Conservation (phyloP, 2,113 vertebrate species). For the Empidonax traillii region DNA sequence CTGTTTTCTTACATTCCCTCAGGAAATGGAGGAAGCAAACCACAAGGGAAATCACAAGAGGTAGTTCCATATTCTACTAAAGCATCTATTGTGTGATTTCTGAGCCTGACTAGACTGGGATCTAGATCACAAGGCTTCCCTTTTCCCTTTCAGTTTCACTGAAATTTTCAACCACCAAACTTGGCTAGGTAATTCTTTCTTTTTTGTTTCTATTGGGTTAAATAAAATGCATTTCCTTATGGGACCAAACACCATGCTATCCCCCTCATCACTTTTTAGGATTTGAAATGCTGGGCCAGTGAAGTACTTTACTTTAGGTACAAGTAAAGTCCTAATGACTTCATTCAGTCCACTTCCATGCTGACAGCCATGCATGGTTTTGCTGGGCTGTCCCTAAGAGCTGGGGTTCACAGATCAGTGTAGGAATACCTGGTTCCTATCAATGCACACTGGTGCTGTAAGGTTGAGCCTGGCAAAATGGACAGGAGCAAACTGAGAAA, state of each 20-base stretch:
- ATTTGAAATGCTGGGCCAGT: neutral
- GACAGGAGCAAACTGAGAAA: neutral
- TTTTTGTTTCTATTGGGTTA: neutral
- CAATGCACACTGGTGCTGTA: rapidly evolving
- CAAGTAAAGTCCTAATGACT: neutral
- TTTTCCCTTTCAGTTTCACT: neutral
- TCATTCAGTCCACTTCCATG: neutral
- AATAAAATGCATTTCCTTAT: neutral
- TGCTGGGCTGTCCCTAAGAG: neutral
- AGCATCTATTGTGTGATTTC: neutral
- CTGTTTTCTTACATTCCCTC: neutral
- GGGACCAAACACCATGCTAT: neutral
- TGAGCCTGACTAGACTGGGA: neutral
- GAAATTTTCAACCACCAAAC: neutral
- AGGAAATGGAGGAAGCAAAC: neutral
- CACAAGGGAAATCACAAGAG: neutral
- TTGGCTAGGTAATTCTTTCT: neutral
- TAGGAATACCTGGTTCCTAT: neutral
- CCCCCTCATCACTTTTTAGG: neutral
- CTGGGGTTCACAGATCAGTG: neutral
- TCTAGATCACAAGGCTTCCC: neutral
- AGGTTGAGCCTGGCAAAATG: neutral
- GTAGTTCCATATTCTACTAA: neutral
- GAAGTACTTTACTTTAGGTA: neutral
- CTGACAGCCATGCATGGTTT: neutral